These are phyloP conservation scores for Diplosoma virens DNA, from an alignment of 23 tunicate species.

Conservation along the genomic window DNA sequence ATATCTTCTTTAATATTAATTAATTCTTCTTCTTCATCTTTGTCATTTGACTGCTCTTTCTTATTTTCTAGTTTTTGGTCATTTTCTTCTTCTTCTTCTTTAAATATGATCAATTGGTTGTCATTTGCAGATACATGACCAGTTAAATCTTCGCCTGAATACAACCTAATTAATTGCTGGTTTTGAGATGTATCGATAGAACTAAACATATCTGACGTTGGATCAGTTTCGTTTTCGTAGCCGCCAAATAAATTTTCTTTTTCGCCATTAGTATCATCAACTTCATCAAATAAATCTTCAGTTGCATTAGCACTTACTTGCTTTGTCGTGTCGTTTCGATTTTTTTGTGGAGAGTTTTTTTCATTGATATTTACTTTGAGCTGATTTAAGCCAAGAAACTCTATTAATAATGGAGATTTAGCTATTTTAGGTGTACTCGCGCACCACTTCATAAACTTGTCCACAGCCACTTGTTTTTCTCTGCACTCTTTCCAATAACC, in stretches of 20 bases:
- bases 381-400: conserved; percentile 44
- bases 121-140: conserved; percentile 8
- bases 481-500: conserved; percentile 17
- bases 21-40: background rate
- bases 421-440: conserved; percentile 48
- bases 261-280: background rate
- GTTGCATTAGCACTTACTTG: background rate
- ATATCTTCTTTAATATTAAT: background rate
- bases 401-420: conserved; percentile 28
- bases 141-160: conserved; percentile 18
- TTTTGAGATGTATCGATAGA: background rate
- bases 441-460: conserved; percentile 58
- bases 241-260: background rate
- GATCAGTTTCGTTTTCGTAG: background rate
- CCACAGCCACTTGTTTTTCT: conserved; percentile 21
- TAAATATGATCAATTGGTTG: background rate
- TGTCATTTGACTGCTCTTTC: background rate
- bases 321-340: background rate
- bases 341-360: background rate
- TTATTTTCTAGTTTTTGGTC: background rate
- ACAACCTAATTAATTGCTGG: background rate
- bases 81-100: conserved; percentile 2
- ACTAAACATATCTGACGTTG: background rate
- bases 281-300: conserved; percentile 11
- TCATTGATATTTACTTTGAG: background rate